Evolutionary conservation across 1,140 invertebrate species (phyloP).

Genomic region (Drosophila sucinea): DNA sequence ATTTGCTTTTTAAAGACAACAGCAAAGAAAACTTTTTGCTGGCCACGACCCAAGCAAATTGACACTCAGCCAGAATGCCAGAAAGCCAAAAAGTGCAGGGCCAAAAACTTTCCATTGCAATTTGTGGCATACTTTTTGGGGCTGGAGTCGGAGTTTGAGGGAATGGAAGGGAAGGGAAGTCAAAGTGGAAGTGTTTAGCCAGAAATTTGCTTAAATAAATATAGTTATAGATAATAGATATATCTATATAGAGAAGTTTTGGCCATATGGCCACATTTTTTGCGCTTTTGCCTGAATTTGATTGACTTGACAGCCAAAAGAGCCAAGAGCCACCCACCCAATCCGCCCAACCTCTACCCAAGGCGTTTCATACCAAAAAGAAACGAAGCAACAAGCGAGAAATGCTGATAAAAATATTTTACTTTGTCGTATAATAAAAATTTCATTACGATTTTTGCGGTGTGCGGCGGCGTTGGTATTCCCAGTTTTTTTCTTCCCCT

Average conservation of each 20-base stretch:
- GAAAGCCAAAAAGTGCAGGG: conserved; percentile 75
- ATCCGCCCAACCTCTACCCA: conserved; percentile 20
- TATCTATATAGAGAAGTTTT: conserved; percentile 29
- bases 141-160: neutral
- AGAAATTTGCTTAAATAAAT: conserved; percentile 78
- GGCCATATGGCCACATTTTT: conserved; percentile 41
- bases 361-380: conserved; percentile 48
- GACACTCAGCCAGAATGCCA: conserved; percentile 71
- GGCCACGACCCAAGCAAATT: conserved; percentile 65
- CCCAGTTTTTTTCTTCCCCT: conserved; percentile 27
- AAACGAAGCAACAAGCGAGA: conserved; percentile 66
- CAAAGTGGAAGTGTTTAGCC: conserved; percentile 58
- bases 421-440: conserved; percentile 81
- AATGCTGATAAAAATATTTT: conserved; percentile 82
- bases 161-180: neutral
- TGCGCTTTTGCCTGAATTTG: conserved; percentile 62
- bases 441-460: conserved; percentile 81
- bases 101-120: conserved; percentile 71
- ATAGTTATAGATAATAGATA: conserved; percentile 39
- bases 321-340: conserved; percentile 11
- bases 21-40: conserved; percentile 60
- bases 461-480: conserved; percentile 48
- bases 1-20: conserved; percentile 50
- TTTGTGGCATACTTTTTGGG: conserved; percentile 48
- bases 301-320: conserved; percentile 67